These are phyloP conservation scores for Plebejus melissa DNA, from an alignment of 2,888 invertebrate species.

Conservation along the genomic window DNA sequence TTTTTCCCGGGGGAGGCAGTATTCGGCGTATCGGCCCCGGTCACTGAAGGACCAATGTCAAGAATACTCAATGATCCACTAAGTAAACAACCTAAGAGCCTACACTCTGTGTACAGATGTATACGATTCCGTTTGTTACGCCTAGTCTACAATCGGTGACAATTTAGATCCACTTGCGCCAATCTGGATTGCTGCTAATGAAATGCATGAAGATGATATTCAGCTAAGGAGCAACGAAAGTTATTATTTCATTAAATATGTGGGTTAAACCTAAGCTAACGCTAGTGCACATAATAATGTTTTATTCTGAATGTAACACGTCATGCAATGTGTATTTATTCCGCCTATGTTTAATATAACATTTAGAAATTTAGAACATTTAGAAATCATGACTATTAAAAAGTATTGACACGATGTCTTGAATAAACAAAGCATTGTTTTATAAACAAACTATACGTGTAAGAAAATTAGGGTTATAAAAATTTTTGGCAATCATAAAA, in stretches of 20 bases:
- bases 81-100: slow-evolving; percentile 29
- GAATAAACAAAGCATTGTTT: slow-evolving; percentile 15
- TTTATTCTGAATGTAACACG: not conserved
- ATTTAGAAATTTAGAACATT: too few relatives aligned
- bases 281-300: not conserved
- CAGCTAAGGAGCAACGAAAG: too few relatives aligned
- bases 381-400: too few relatives aligned
- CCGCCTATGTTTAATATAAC: not conserved
- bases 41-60: slow-evolving; percentile 30
- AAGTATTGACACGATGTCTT: not conserved
- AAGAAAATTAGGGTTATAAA: slow-evolving; percentile 22
- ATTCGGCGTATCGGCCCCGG: slow-evolving; percentile 22
- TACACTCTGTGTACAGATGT: not conserved
- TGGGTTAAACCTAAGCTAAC: too few relatives aligned
- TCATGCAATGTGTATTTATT: not conserved
- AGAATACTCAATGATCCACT: slow-evolving; percentile 31
- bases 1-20: slow-evolving; percentile 23
- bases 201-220: too few relatives aligned
- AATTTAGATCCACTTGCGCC: not conserved
- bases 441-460: slow-evolving; percentile 11
- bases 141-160: not conserved
- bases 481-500: slow-evolving; percentile 15
- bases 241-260: too few relatives aligned
- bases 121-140: slow-evolving; percentile 10
- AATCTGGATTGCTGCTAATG: not conserved